Conservation (phyloP, 2,888 invertebrate genomes). For the Petrolisthes cinctipes region DNA sequence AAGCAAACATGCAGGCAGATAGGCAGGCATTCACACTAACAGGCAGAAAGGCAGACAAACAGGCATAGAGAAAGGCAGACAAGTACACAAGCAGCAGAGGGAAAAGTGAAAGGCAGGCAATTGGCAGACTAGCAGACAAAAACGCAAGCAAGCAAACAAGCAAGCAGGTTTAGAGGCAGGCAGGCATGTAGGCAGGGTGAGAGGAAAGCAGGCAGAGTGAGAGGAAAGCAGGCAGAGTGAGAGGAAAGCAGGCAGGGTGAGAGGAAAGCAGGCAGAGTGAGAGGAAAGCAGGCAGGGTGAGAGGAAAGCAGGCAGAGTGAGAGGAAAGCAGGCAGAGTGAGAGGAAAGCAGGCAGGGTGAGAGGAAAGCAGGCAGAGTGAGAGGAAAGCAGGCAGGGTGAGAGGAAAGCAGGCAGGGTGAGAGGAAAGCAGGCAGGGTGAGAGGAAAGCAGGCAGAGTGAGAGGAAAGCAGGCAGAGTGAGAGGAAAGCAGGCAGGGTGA, state of each 20-base stretch:
- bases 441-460: not conserved
- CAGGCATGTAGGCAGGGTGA: not conserved
- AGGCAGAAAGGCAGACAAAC: slow-evolving; percentile 9
- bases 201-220: not conserved
- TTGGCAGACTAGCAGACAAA: not conserved
- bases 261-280: not conserved
- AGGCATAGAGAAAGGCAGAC: slow-evolving; percentile 5
- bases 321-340: not conserved
- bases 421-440: not conserved
- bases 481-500: not conserved
- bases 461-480: not conserved
- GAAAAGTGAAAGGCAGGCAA: not conserved
- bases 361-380: not conserved
- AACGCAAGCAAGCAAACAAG: not conserved
- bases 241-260: not conserved
- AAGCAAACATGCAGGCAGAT: not conserved
- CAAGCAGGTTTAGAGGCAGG: not conserved
- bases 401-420: not conserved
- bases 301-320: not conserved
- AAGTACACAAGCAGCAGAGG: not conserved
- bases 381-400: not conserved
- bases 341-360: not conserved
- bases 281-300: not conserved
- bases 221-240: too few species aligned
- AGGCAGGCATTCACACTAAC: not conserved